Percentiles rank a stretch among this genome's conserved stretches.
phyloP scores from a whole-genome alignment of 2,797 vertebrate species.

The Hozukius guyotensis region DNA sequence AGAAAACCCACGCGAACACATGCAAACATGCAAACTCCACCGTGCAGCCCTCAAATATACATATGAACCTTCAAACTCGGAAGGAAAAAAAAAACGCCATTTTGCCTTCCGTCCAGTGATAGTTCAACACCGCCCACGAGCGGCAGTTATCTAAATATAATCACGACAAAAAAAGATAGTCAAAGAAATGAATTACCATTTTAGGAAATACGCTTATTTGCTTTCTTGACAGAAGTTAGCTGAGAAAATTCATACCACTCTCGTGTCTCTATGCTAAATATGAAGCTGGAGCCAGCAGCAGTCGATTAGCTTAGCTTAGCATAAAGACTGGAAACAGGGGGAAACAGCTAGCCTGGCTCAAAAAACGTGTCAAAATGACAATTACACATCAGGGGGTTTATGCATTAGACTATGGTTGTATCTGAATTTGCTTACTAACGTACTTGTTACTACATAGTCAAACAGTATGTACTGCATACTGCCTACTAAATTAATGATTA shows the following conservation, averaged over 20 bases:
- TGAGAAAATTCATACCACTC: neutral
- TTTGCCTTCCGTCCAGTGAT: neutral
- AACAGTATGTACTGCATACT: neutral
- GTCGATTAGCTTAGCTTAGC: neutral
- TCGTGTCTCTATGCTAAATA: neutral
- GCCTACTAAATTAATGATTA: neutral
- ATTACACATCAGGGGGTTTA: neutral
- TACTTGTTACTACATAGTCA: neutral
- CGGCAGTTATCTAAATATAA: neutral
- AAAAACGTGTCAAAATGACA: neutral
- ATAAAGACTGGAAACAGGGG: neutral
- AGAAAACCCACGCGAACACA: too few species aligned
- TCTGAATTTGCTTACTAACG: neutral
- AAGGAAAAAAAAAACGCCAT: neutral
- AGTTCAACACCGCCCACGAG: neutral
- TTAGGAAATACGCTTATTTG: neutral
- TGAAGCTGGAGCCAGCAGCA: neutral
- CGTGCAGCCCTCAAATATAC: neutral
- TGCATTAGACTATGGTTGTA: neutral
- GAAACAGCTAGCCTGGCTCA: neutral
- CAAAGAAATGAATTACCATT: neutral
- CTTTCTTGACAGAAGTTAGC: neutral
- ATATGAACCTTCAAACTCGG: neutral
- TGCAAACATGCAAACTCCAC: too few species aligned
- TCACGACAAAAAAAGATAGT: neutral